Percentiles rank a stretch among this genome's conserved stretches.
Conservation (phyloP, 2,888 invertebrate species). For the Aricia artaxerxes region DNA sequence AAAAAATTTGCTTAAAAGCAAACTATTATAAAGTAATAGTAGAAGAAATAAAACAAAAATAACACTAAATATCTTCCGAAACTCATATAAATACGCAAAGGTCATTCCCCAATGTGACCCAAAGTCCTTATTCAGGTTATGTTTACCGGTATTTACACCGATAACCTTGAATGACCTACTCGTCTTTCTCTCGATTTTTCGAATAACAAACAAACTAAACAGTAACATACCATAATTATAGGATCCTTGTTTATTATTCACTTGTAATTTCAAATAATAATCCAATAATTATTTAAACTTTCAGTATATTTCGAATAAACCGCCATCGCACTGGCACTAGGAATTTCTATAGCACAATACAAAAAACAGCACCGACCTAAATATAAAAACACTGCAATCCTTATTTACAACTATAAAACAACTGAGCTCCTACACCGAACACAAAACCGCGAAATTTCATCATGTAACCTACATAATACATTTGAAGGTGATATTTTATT, state of each 20-base stretch:
- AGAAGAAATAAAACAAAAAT: neutral
- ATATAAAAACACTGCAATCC: slow-evolving; percentile 47
- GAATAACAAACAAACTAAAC: neutral
- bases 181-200: slow-evolving; percentile 35
- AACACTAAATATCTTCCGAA: neutral
- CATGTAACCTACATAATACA: slow-evolving; percentile 79
- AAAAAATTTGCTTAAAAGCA: no score
- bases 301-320: slow-evolving; percentile 43
- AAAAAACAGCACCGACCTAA: slow-evolving; percentile 49
- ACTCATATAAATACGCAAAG: slow-evolving; percentile 49
- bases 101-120: slow-evolving; percentile 70
- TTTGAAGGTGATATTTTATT: slow-evolving; percentile 81
- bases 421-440: slow-evolving; percentile 59
- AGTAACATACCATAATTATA: neutral
- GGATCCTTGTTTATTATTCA: neutral
- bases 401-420: slow-evolving; percentile 41
- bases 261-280: neutral
- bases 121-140: slow-evolving; percentile 60
- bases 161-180: slow-evolving; percentile 79
- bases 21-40: neutral
- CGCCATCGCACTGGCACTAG: slow-evolving; percentile 39
- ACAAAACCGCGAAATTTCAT: slow-evolving; percentile 72
- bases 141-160: slow-evolving; percentile 65
- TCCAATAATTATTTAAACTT: slow-evolving; percentile 4
- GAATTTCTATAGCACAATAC: slow-evolving; percentile 37